Evolutionary conservation across 2,797 vertebrate genomes (phyloP).

Genomic region (Chiloscyllium punctatum): DNA sequence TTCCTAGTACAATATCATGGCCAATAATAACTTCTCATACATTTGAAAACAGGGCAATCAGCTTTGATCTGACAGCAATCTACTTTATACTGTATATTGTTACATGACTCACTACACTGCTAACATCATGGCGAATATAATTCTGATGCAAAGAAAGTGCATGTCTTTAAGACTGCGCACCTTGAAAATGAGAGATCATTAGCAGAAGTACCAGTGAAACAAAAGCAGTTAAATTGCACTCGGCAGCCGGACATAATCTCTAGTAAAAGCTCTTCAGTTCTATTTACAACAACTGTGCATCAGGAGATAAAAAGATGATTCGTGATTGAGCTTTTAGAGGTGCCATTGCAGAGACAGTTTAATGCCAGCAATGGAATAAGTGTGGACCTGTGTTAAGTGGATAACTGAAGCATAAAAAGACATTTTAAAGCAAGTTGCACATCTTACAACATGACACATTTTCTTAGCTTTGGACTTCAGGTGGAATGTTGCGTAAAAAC

Average conservation of each 20-base stretch:
- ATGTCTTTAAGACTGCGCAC: neutral
- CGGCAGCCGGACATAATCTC: conserved; percentile 8
- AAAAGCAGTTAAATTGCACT: neutral
- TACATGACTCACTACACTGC: neutral
- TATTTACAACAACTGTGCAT: conserved; percentile 15
- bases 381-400: neutral
- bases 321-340: neutral
- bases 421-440: neutral
- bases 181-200: neutral
- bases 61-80: neutral
- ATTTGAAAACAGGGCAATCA: neutral
- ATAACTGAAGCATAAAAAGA: neutral
- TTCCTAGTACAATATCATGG: neutral
- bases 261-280: conserved; percentile 19
- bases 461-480: neutral
- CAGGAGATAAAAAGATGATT: conserved; percentile 26
- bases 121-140: neutral
- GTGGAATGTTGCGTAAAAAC: no score
- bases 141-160: neutral
- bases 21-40: neutral
- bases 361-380: neutral
- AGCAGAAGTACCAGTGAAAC: conserved; percentile 8
- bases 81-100: neutral
- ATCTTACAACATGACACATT: neutral
- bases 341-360: conserved; percentile 1